phyloP scores from a whole-genome alignment of 2,113 vertebrate species.

The Pionites leucogaster region DNA sequence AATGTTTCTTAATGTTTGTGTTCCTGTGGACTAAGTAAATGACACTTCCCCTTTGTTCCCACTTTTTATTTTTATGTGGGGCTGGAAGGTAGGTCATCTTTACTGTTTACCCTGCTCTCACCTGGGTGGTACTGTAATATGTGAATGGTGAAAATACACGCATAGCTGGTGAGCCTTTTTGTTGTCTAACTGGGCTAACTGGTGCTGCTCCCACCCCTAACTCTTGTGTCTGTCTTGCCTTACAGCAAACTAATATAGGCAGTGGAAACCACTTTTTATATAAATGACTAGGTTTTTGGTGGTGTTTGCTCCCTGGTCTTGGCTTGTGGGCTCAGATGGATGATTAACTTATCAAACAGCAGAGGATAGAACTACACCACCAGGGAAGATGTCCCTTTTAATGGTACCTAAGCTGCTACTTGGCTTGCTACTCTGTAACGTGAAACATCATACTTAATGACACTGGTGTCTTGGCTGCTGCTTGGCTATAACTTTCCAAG shows the following conservation, averaged over 20 bases:
- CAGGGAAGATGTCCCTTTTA: neutral
- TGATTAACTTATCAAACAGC: neutral
- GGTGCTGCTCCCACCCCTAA: neutral
- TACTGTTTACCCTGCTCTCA: slow-evolving; percentile 1
- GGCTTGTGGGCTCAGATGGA: neutral
- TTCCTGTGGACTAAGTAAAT: slow-evolving; percentile 50
- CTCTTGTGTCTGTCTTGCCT: neutral
- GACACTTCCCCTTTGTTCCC: slow-evolving; percentile 44
- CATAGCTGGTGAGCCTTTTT: neutral
- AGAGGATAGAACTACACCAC: neutral
- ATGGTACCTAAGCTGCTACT: neutral
- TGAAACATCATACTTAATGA: neutral
- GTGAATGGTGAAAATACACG: neutral
- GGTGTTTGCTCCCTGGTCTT: neutral
- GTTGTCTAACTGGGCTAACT: neutral
- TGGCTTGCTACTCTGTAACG: neutral
- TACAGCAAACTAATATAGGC: neutral
- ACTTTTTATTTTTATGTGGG: neutral
- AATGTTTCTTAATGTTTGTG: slow-evolving; percentile 55
- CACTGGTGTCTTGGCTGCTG: neutral
- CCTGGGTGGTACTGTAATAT: neutral
- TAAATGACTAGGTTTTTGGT: neutral
- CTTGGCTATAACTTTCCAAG: neutral
- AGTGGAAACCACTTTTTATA: neutral
- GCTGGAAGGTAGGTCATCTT: neutral